Base-by-base conservation (phyloP, 1,140 invertebrate species). In the Heliconius hewitsoni region DNA sequence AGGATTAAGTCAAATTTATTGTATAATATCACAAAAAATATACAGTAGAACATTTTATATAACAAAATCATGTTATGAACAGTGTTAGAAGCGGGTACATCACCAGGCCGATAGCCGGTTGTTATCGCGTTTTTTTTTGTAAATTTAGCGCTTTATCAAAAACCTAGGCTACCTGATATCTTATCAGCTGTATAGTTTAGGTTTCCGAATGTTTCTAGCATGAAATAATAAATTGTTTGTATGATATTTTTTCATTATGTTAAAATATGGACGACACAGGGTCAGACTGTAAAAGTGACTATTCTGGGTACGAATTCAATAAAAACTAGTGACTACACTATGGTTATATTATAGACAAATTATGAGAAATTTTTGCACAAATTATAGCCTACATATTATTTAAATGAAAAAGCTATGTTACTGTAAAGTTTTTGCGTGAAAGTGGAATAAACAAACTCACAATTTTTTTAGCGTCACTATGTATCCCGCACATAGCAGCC, bases 91-190 rank as follows among this genome's bases (percentile, higher is more conserved):
- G 52, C 73, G 71, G 76, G 78, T 70, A 74, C 66, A 78, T 80
- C 81, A 72, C 66, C 55, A 42, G 50, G 82, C 52, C 81, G 89
- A 91, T 91, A 90, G 88, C 84, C 83, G 55, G 73, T 1, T 73
- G 85, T 93, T 93, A 93, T 93, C 92, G 79, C 79, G 55, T 72
- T 87, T 90, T 90, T 34, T 91, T 91, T 91, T 84, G 87, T 89
- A 88, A 92, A 90, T 93, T 92, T 91, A 91, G 91, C 87, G 82
- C 89, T 91, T 93, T 93, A 93, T 93, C 92, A 86, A 86, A 89
- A 84, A 91, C 91, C 92, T 93, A 93, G 91, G 88, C 89, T 88
- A 85, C 85, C 79, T 85, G 86, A 87, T 92, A 93, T 82, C 84
- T 89, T 93, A 93, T 93, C 92, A 70, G 70, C 71, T 37, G 73